Base-by-base conservation (phyloP, 2,797 vertebrate genomes). In the Pseudotriccus pelzelni region DNA sequence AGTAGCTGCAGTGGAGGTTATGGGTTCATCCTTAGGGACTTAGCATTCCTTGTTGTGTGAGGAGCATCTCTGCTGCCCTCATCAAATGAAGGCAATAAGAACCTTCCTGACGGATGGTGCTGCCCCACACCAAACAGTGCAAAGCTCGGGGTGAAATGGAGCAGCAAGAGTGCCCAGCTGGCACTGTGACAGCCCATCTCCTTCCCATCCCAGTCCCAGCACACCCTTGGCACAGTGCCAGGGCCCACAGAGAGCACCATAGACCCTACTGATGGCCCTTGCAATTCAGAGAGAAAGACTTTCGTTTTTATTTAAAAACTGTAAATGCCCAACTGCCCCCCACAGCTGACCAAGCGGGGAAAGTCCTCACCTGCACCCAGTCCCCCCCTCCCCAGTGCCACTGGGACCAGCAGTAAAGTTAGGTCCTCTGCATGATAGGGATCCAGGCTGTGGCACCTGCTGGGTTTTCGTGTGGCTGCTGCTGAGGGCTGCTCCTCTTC, bases 91-190 rank as follows among this genome's bases (percentile, higher is more conserved):
- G 10, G 32, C 44, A 43, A 1, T 12, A 20, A 16, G 39, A 2
- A 4, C 53, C n/a, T 43, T 47, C 58, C 53, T 1, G 1, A 4
- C 2, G 27, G 37, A 8, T 12, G n/a, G 32, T 3, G 23, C 28
- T 74, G 75, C 53, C 53, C 72, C 5, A 4, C 3, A n/a, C 44
- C 49, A 53, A 49, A 18, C 43, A 47, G 2, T 0, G 5, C 3
- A 5, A 49, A 18, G 8, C n/a, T 43, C 1, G 0, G 23, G n/a
- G 14, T 14, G 9, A 55, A 28, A 44, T 0, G 4, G 39, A 67
- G 58, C 53, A 72, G 37, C 0, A 5, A 39, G 11, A 9, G n/a
- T 1, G 17, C 43, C 13, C 12, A 1, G 9, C 21, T 37, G 60
- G 15, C 3, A 4, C 63, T 46, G 53, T 25, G 47, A 13, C 34